Base-by-base conservation (phyloP, 2,113 vertebrate genomes). In the Ammodytes marinus region DNA sequence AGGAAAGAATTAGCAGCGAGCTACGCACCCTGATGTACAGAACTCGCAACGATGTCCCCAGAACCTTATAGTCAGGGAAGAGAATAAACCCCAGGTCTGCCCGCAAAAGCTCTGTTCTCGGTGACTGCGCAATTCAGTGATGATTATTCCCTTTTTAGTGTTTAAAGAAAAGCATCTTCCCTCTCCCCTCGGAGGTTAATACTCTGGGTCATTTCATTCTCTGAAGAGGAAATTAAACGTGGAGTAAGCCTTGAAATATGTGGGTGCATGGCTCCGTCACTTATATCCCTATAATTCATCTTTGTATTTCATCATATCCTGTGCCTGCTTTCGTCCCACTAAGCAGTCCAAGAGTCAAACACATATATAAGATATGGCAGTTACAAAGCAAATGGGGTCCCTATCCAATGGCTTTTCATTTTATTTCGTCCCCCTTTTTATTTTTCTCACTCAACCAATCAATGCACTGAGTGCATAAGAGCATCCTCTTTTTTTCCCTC, bases 291-390 rank as follows among this genome's bases (percentile, higher is more conserved):
- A 91, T 90, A 92, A 93, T 90, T 87, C 88, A 92, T 93, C 90
- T 92, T 92, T 94, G 92, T 92, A 90, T 93, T 93, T 93, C 89
- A 88, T 93, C 91, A 90, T 88, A 93, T 87, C 65, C 77, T 73
- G 59, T 77, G 80, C 90, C 86, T 85, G 79, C 85, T 91, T 90
- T 91, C 68, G 40, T 91, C 90, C 83, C 80, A 84, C 86, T 93
- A 90, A 92, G 83, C 93, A 93, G 83, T 90, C 90, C 90, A 90
- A 83, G 85, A 90, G 80, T 92, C 86, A 92, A 90, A 94, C 89
- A 91, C 91, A 94, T 92, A 94, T 89, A 94, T 91, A 92, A 94
- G 92, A 94, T 89, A 94, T 91, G 91, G 89, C 88, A 71, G 71
- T 86, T 89, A 89, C 92, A 88, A 90, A 88, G 91, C 84, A 92